Percentiles rank a stretch among this genome's conserved stretches.
Evolutionary conservation across 2,888 invertebrate species (phyloP).

Genomic region (Didymodactylos carnosus): DNA sequence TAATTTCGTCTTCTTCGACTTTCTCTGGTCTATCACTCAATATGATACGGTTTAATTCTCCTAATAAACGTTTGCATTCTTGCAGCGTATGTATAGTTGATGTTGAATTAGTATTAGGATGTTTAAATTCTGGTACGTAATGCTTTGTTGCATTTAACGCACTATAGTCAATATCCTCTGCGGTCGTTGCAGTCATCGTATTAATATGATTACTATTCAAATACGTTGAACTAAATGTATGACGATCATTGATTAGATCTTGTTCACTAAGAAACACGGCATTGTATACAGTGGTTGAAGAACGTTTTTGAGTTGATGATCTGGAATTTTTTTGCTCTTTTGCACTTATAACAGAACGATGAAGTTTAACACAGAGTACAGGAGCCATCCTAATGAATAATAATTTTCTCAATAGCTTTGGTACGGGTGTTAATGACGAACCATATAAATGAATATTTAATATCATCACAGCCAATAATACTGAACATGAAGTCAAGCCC

Average conservation of each 20-base stretch:
- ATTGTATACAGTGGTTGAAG: background rate
- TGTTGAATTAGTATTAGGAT: no score
- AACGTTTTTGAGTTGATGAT: background rate
- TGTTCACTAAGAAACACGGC: background rate
- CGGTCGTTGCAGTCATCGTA: background rate
- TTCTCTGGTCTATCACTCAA: background rate
- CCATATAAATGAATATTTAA: conserved; percentile 39
- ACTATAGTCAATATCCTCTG: no score
- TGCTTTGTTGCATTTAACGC: no score
- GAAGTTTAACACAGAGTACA: background rate
- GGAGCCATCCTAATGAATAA: background rate
- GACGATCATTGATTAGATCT: background rate
- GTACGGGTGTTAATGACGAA: conserved; percentile 5
- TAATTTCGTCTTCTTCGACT: background rate
- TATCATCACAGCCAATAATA: conserved; percentile 40
- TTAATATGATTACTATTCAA: background rate
- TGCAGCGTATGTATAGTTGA: background rate
- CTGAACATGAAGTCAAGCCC: conserved; percentile 41
- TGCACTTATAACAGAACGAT: background rate
- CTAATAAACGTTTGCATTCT: background rate
- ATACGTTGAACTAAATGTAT: background rate
- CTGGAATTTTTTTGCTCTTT: background rate
- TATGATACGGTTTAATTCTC: background rate
- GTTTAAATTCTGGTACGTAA: no score
- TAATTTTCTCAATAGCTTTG: background rate